These are phyloP conservation scores for Bombus turneri DNA, from an alignment of 1,140 invertebrate species.

Conservation along the genomic window DNA sequence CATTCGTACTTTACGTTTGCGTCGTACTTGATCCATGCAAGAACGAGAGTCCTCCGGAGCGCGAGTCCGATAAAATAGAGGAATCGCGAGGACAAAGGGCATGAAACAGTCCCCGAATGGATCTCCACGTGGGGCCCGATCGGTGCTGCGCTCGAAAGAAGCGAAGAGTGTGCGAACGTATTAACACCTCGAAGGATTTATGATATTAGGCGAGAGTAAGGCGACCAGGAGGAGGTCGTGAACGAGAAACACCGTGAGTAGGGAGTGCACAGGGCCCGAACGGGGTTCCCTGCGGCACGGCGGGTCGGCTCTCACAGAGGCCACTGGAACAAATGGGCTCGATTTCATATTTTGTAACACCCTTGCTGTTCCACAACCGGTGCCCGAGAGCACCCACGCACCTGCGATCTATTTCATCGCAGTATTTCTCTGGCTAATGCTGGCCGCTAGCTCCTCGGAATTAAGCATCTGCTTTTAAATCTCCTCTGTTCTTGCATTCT, in stretches of 20 bases:
- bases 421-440: constrained; percentile 66
- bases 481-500: constrained; percentile 16
- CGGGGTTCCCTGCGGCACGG: constrained; percentile 75
- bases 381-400: constrained; percentile 71
- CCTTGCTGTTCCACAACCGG: constrained; percentile 39
- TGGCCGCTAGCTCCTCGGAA: not conserved
- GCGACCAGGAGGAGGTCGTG: constrained; percentile 16
- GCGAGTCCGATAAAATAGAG: no score
- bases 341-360: constrained; percentile 79
- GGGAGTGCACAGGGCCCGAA: constrained; percentile 31
- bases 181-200: constrained; percentile 82
- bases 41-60: not conserved
- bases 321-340: constrained; percentile 79
- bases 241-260: constrained; percentile 14
- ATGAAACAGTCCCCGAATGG: constrained; percentile 40
- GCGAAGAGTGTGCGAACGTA: constrained; percentile 78
- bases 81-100: constrained; percentile 54
- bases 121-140: constrained; percentile 68
- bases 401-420: constrained; percentile 75
- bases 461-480: not conserved
- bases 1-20: no score
- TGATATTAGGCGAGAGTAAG: constrained; percentile 70
- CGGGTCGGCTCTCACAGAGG: constrained; percentile 67
- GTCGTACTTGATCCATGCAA: not conserved
- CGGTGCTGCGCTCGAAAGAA: constrained; percentile 63